phyloP scores from a whole-genome alignment of 2,888 invertebrate genomes.

The Latrodectus elegans region DNA sequence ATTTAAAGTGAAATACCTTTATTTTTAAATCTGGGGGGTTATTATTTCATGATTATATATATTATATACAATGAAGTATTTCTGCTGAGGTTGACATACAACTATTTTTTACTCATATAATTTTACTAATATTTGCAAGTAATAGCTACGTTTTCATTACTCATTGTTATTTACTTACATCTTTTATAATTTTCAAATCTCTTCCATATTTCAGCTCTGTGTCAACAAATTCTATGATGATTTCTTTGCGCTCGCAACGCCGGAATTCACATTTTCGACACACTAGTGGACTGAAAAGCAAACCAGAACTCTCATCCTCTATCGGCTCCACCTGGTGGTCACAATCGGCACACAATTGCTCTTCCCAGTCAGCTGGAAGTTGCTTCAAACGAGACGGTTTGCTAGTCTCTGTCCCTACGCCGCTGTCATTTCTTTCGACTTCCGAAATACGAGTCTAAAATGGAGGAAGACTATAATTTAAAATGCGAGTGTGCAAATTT shows the following conservation, averaged over 20 bases:
- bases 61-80: too few relatives aligned
- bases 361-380: slow-evolving; percentile 77
- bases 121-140: neutral
- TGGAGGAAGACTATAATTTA: too few relatives aligned
- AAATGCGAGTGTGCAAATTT: too few relatives aligned
- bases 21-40: too few relatives aligned
- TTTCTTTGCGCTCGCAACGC: slow-evolving; percentile 92
- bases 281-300: slow-evolving; percentile 69
- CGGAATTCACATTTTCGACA: slow-evolving; percentile 92
- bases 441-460: slow-evolving; percentile 77
- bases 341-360: slow-evolving; percentile 90
- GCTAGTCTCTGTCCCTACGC: slow-evolving; percentile 93
- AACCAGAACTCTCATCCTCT: slow-evolving; percentile 74
- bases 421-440: slow-evolving; percentile 93
- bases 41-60: too few relatives aligned
- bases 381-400: slow-evolving; percentile 82
- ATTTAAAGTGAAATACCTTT: too few relatives aligned
- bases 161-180: slow-evolving; percentile 77
- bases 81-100: too few relatives aligned
- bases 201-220: slow-evolving; percentile 96
- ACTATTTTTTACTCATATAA: too few relatives aligned
- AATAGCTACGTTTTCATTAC: neutral
- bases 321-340: slow-evolving; percentile 87
- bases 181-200: slow-evolving; percentile 92
- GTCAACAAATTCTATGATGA: slow-evolving; percentile 94